Percentiles rank a stretch among this genome's conserved stretches.
Conservation (phyloP, 2,797 vertebrate species). For the Rousettus madagascariensis region DNA sequence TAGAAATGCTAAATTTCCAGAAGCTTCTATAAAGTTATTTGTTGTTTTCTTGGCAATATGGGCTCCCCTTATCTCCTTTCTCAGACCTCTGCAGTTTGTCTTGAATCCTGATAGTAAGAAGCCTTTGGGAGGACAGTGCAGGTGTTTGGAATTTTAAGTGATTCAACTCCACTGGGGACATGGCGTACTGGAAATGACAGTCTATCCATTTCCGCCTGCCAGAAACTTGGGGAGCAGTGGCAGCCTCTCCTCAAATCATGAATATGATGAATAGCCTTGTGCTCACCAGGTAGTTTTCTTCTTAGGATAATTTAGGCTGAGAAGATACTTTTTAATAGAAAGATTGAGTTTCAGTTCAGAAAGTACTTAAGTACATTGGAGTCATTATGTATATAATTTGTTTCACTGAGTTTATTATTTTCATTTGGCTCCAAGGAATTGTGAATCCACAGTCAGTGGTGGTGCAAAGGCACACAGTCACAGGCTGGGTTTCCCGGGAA, state of each 20-base stretch:
- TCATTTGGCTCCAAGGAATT: not conserved
- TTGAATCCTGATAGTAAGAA: constrained; percentile 31
- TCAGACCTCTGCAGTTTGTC: not conserved
- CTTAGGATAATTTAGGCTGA: constrained; percentile 31
- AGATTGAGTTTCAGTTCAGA: constrained; percentile 1
- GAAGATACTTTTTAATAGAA: constrained; percentile 41
- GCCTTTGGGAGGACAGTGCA: constrained; percentile 40
- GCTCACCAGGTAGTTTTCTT: not conserved
- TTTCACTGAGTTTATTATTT: not conserved
- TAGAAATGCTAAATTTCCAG: constrained; percentile 51
- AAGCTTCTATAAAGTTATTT: constrained; percentile 32
- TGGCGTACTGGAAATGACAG: not conserved
- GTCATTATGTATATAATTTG: not conserved
- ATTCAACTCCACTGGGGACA: constrained; percentile 25
- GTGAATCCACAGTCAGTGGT: not conserved
- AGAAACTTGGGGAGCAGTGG: not conserved
- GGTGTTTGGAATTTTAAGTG: constrained; percentile 65
- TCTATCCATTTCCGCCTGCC: constrained; percentile 57
- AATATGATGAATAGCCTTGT: constrained; percentile 57
- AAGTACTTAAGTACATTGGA: not conserved
- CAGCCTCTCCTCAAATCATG: constrained; percentile 36
- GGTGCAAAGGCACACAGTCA: not conserved
- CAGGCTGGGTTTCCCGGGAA: not conserved
- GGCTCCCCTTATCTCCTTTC: constrained; percentile 24
- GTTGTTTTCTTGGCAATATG: constrained; percentile 42